These are phyloP conservation scores for Chromis chromis DNA, from an alignment of 2,797 vertebrate species.

Conservation along the genomic window DNA sequence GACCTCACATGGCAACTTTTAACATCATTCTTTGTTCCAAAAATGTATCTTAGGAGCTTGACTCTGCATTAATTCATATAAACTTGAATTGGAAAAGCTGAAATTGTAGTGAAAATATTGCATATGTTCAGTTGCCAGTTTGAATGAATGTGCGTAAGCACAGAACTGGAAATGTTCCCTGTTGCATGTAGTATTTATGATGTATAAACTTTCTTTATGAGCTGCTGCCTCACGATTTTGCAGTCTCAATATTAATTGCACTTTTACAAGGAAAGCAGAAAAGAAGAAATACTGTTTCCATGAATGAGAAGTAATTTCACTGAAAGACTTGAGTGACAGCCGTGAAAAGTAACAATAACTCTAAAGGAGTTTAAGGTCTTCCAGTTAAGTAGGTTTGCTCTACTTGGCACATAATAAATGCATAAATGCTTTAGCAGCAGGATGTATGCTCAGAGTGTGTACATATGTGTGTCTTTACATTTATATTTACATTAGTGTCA, in stretches of 20 bases:
- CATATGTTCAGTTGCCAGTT: neutral
- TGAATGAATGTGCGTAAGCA: neutral
- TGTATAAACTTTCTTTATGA: neutral
- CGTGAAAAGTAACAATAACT: neutral
- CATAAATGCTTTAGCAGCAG: neutral
- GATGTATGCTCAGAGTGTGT: neutral
- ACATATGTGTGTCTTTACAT: neutral
- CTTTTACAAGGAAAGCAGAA: neutral
- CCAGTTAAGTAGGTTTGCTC: neutral
- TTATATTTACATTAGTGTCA: slow-evolving; percentile 1
- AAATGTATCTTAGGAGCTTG: neutral
- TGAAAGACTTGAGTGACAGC: neutral
- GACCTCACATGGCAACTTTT: neutral
- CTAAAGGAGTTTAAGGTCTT: neutral
- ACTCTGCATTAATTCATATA: too few relatives aligned
- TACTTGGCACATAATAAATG: neutral
- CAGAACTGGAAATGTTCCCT: neutral
- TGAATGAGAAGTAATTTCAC: neutral
- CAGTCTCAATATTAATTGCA: neutral
- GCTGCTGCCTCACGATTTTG: neutral
- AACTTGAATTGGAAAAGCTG: neutral
- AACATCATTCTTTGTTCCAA: neutral
- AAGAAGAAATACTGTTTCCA: neutral
- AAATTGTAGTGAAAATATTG: neutral
- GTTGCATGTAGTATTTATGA: neutral